These are phyloP conservation scores for Enteromius anoplus DNA, from an alignment of 2,797 vertebrate genomes.

Conservation along the genomic window DNA sequence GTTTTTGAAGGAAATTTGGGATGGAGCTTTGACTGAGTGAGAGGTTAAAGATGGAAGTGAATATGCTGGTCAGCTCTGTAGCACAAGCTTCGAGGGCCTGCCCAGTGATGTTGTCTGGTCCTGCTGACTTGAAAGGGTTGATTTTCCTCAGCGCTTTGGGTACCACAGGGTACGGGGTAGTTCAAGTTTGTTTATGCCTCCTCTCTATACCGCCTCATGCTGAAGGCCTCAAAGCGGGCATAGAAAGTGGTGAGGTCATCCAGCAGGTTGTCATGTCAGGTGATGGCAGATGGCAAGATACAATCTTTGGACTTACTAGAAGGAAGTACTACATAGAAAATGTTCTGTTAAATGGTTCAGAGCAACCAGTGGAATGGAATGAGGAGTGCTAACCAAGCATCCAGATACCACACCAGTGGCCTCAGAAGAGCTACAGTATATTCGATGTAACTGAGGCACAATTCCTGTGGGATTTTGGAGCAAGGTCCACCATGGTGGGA, in stretches of 20 bases:
- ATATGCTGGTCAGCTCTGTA: not conserved
- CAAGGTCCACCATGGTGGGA: too few species aligned
- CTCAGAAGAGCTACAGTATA: too few species aligned
- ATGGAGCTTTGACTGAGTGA: not conserved
- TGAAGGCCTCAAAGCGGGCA: not conserved
- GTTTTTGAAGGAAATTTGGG: constrained; percentile 4
- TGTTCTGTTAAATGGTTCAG: too few species aligned
- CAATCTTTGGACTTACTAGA: too few species aligned
- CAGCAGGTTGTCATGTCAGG: not conserved
- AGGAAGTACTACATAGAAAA: too few species aligned
- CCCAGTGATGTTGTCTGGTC: constrained; percentile 1
- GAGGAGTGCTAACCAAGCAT: too few species aligned
- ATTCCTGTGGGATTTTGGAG: too few species aligned
- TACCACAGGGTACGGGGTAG: not conserved
- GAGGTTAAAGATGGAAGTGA: constrained; percentile 19
- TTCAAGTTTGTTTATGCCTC: too few species aligned
- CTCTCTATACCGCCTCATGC: not conserved
- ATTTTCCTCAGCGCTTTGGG: not conserved
- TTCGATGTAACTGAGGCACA: too few species aligned
- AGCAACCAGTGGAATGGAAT: too few species aligned
- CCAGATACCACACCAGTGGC: too few species aligned
- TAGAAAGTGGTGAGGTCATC: constrained; percentile 1
- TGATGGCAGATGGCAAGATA: too few species aligned
- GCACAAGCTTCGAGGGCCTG: constrained; percentile 8
- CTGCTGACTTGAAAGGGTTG: not conserved